phyloP scores from a whole-genome alignment of 2,888 invertebrate species.

The Drosophila mettleri region DNA sequence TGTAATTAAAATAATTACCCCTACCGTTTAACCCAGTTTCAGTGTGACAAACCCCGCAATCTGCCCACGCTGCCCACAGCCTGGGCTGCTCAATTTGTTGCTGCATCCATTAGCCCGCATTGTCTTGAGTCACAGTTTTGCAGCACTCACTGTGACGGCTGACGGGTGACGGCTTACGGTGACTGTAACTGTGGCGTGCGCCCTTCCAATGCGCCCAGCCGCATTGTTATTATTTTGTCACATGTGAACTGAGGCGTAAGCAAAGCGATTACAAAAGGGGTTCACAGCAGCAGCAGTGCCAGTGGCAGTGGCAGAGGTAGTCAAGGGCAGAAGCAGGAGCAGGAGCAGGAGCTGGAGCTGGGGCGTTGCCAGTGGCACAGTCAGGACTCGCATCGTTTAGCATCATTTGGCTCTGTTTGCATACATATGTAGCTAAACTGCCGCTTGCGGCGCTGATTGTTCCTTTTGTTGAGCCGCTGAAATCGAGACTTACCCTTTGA shows the following conservation, averaged over 20 bases:
- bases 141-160: conserved; percentile 14
- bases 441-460: conserved; percentile 79
- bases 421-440: conserved; percentile 54
- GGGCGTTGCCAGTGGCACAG: background rate
- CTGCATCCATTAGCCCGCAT: conserved; percentile 74
- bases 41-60: conserved; percentile 13
- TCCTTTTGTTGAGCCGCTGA: conserved; percentile 72
- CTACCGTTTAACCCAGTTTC: conserved; percentile 78
- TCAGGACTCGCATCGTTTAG: conserved; percentile 15
- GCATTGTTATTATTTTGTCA: conserved; percentile 78
- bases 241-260: conserved; percentile 79
- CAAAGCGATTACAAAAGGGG: conserved; percentile 75
- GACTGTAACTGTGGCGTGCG: conserved; percentile 39
- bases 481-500: conserved; percentile 81
- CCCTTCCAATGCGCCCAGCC: conserved; percentile 20
- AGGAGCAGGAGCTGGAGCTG: background rate
- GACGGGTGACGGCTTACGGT: conserved; percentile 16
- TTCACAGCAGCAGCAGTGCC: conserved; percentile 9
- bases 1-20: conserved; percentile 82
- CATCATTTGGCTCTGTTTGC: conserved; percentile 47
- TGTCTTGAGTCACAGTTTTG: conserved; percentile 47
- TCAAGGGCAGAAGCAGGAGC: background rate
- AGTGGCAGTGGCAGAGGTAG: background rate
- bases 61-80: conserved; percentile 4
- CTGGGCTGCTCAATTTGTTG: conserved; percentile 73